Percentiles rank a stretch among this genome's conserved stretches.
Evolutionary conservation across 2,113 vertebrate genomes (phyloP).

Genomic region (Morone chrysops): DNA sequence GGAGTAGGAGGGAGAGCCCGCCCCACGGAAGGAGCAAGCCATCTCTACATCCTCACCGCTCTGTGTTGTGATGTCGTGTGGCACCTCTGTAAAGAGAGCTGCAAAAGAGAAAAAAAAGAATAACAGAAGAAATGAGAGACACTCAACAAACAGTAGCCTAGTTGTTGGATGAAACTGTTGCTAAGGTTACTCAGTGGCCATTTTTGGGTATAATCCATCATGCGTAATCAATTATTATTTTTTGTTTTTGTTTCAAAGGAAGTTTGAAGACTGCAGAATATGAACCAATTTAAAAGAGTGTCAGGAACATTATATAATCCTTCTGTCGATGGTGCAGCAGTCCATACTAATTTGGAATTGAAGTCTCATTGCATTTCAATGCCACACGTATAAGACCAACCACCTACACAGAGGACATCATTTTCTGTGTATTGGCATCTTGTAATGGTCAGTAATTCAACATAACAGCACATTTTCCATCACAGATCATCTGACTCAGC

Average conservation of each 20-base stretch:
- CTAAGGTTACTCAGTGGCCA: neutral
- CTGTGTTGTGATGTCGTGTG: slow-evolving; percentile 90
- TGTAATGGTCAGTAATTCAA: slow-evolving; percentile 11
- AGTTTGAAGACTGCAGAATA: neutral
- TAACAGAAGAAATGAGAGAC: neutral
- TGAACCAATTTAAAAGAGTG: neutral
- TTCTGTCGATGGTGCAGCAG: neutral
- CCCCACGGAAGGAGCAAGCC: slow-evolving; percentile 97
- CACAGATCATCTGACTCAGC: slow-evolving; percentile 18
- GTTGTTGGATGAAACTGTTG: neutral
- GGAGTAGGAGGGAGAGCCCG: slow-evolving; percentile 91
- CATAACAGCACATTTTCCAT: neutral
- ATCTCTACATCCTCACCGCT: slow-evolving; percentile 95
- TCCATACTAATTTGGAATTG: neutral
- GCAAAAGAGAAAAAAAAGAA: slow-evolving; percentile 32
- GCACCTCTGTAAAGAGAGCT: slow-evolving; percentile 96
- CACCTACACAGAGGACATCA: slow-evolving; percentile 18
- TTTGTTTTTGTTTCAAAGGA: neutral
- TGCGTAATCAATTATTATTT: neutral
- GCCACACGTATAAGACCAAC: neutral
- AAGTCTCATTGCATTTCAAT: slow-evolving; percentile 12
- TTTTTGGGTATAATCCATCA: neutral
- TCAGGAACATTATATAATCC: neutral
- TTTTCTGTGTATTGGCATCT: slow-evolving; percentile 8
- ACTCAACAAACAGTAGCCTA: neutral